phyloP scores from a whole-genome alignment of 2,113 vertebrate species.

The Theristicus caerulescens region DNA sequence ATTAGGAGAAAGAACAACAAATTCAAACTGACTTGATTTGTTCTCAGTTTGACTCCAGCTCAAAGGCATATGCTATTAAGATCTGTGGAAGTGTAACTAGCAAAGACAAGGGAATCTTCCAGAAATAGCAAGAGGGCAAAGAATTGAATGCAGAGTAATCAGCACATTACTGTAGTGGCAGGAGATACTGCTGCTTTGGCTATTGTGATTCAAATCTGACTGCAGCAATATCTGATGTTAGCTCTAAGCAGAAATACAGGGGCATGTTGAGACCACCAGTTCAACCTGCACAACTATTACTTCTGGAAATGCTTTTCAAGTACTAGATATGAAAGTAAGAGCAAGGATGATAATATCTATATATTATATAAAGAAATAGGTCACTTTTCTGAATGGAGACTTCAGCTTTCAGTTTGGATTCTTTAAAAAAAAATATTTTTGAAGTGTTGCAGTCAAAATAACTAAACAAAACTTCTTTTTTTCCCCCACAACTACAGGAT shows the following conservation, averaged over 20 bases:
- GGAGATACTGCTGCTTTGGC: neutral
- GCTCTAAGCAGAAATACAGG: neutral
- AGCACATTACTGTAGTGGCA: fast-evolving
- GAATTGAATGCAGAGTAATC: neutral
- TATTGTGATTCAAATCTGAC: neutral
- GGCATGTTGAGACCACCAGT: neutral
- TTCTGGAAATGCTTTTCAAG: neutral
- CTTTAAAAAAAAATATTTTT: neutral
- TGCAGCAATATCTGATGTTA: neutral
- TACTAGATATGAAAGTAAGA: neutral
- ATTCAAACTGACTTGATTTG: neutral
- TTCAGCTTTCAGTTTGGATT: neutral
- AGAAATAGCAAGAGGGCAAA: neutral
- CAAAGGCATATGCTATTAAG: neutral
- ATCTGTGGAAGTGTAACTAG: neutral
- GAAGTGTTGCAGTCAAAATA: neutral
- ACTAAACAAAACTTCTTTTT: neutral
- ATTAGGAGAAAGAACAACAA: neutral
- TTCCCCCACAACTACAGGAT: slow-evolving; percentile 75
- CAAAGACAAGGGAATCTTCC: neutral
- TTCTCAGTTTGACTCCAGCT: neutral
- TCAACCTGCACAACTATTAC: neutral
- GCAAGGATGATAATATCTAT: neutral
- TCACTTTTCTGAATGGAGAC: neutral
- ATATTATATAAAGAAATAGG: neutral